Evolutionary conservation across 2,113 vertebrate genomes (phyloP).

Genomic region (Indicator indicator): DNA sequence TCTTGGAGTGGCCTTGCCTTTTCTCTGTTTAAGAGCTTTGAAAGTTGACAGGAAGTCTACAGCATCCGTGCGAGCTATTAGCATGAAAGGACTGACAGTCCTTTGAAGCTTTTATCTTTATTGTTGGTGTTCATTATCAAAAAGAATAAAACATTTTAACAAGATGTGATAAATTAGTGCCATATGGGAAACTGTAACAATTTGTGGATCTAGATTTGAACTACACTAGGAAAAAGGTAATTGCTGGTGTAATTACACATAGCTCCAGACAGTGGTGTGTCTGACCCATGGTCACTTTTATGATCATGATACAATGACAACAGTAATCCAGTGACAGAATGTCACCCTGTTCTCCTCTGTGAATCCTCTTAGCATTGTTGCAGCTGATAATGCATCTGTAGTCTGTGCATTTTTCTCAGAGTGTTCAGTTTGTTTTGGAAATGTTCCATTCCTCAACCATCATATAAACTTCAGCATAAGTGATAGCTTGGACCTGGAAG

Average conservation of each 20-base stretch:
- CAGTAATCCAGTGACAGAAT: background rate
- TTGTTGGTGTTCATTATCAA: background rate
- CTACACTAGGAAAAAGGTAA: background rate
- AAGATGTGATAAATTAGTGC: background rate
- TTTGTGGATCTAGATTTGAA: background rate
- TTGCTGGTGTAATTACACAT: background rate
- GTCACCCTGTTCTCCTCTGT: background rate
- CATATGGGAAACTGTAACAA: background rate
- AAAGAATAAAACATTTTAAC: background rate
- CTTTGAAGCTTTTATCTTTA: background rate
- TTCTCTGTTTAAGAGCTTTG: constrained; percentile 32
- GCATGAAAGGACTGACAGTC: background rate
- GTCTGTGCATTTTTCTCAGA: background rate
- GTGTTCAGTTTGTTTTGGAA: background rate
- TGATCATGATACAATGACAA: background rate
- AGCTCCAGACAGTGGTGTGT: background rate
- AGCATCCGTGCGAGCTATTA: background rate
- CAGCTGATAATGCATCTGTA: background rate
- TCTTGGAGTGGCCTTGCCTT: background rate
- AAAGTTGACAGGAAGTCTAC: constrained; percentile 25
- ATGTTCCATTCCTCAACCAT: background rate
- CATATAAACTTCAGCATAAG: background rate
- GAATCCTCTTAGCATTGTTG: background rate
- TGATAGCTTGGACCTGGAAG: constrained; percentile 2
- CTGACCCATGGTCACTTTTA: constrained; percentile 13